A percentile compares a stretch with the other conserved stretches of the same genome.
phyloP scores from a whole-genome alignment of 2,797 vertebrate species.

The Podarcis lilfordi region DNA sequence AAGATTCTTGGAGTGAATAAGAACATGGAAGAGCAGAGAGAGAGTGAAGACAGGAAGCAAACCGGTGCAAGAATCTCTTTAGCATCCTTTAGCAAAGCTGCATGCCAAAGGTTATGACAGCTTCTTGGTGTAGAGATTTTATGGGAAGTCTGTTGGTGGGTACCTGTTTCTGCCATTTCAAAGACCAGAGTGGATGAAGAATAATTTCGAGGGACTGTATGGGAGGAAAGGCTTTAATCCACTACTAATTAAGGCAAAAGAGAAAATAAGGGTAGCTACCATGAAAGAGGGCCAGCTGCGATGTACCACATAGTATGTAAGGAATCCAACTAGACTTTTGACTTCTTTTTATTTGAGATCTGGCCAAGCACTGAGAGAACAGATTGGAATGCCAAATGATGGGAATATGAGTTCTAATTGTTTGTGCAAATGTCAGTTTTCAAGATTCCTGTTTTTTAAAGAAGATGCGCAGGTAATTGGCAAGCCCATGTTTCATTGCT shows the following conservation, averaged over 20 bases:
- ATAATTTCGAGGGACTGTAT: slow-evolving; percentile 12
- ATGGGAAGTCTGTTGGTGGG: slow-evolving; percentile 14
- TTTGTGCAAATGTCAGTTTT: slow-evolving; percentile 59
- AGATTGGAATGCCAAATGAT: slow-evolving; percentile 57
- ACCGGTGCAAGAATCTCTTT: slow-evolving; percentile 32
- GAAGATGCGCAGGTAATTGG: slow-evolving; percentile 26
- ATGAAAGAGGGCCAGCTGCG: slow-evolving; percentile 50
- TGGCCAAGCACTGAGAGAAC: slow-evolving; percentile 54
- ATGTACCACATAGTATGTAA: slow-evolving; percentile 1
- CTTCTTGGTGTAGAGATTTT: slow-evolving; percentile 54
- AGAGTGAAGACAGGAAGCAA: neutral
- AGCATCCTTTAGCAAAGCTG: slow-evolving; percentile 25
- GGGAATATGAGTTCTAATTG: slow-evolving; percentile 61
- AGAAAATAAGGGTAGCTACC: slow-evolving; percentile 29
- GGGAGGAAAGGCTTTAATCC: neutral
- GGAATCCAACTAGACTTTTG: slow-evolving; percentile 52
- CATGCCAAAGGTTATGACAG: slow-evolving; percentile 49
- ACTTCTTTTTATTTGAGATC: slow-evolving; percentile 53
- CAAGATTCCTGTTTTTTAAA: slow-evolving; percentile 44
- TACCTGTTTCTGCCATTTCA: slow-evolving; percentile 17
- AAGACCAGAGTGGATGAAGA: slow-evolving; percentile 29
- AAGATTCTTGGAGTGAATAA: slow-evolving; percentile 53
- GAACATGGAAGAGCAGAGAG: slow-evolving; percentile 29
- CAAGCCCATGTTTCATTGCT: slow-evolving; percentile 23
- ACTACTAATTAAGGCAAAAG: slow-evolving; percentile 22